Base-by-base conservation (phyloP, 2,113 vertebrate species). In the Crotalus helleri region DNA sequence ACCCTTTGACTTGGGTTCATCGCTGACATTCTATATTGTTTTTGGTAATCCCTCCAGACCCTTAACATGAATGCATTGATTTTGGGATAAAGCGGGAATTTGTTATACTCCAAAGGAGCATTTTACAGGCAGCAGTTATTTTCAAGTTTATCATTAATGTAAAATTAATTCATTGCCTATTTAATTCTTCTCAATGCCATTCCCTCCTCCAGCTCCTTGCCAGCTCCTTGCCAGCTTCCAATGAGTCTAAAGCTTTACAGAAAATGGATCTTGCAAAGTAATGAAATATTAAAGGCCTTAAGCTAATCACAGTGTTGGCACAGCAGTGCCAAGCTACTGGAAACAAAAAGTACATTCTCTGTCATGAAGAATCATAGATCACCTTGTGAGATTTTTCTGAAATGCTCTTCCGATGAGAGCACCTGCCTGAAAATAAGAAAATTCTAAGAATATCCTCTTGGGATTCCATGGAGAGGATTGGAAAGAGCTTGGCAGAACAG, bases 271-370 rank as follows among this genome's bases (percentile, higher is more conserved):
- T 88, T 88, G 93, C 87, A 86, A 23, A 15, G 57, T 87, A 90
- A 94, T 92, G 74, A 92, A 92, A 91, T 87, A 90, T 94, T 92
- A 69, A 92, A 87, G 26, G 87, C 15, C n/a, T 92, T 86, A 13
- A 55, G 39, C 89, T 91, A 74, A 90, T 93, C 53, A 85, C 23
- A 26, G 24, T 17, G n/a, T 74, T 90, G 57, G 87, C 91, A 12
- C 87, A 86, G 91, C 53, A 87, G 39, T 85, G 58, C 9, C 53
- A 1, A n/a, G 9, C 61, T 88, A 58, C 91, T 94, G 57, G 81
- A 51, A 87, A 89, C 4, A 23, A 74, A 90, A 90, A 54, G 44
- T 88, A 59, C 17, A 17, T 23, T 59, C 44, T 59, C 44, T 91
- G 61, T 49, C 17, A 8, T 11, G 44, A 59, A 39, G 86, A n/a